Percentiles rank a stretch among this genome's conserved stretches.
These are phyloP conservation scores for Theonella swinhoei DNA, from an alignment of 37 sponge, comb jelly and placozoan species.

Conservation along the genomic window DNA sequence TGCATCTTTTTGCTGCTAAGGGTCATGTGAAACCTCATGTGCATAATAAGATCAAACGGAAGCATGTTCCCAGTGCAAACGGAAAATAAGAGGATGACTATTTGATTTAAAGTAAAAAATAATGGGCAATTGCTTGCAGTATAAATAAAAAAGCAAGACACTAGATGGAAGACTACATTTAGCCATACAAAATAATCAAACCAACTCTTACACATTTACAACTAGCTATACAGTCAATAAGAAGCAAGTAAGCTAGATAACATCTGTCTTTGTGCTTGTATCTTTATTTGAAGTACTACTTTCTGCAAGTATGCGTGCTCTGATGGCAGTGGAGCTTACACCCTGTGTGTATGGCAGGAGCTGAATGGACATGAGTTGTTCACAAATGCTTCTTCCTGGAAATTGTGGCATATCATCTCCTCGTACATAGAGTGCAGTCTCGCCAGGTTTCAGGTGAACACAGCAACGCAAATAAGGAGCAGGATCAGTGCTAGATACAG, in stretches of 20 bases:
- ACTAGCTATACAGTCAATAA: not conserved
- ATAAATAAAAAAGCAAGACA: not conserved
- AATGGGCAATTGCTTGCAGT: no score
- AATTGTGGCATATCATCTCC: slow-evolving; percentile 56
- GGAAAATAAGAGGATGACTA: no score
- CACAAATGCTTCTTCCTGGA: slow-evolving; percentile 25
- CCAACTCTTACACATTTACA: no score
- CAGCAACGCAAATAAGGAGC: slow-evolving; percentile 27
- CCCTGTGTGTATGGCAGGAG: slow-evolving; percentile 51
- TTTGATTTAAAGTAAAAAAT: no score
- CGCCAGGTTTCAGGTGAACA: slow-evolving; percentile 31
- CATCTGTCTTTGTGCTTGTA: no score
- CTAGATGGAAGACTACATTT: not conserved
- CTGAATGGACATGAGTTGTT: slow-evolving; percentile 32
- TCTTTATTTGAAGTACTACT: not conserved
- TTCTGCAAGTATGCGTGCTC: slow-evolving; percentile 4
- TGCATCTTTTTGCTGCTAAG: no score
- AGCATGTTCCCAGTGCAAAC: no score
- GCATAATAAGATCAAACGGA: no score
- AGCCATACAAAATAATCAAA: not conserved
- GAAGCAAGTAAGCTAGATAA: no score
- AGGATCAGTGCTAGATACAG: slow-evolving; percentile 46
- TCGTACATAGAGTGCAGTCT: slow-evolving; percentile 48
- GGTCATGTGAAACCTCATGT: no score
- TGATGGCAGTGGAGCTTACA: slow-evolving; percentile 35